These are phyloP conservation scores for cattle (Bos taurus) DNA, from an alignment of 2,113 vertebrate species.

Conservation along the genomic window ARS-UCD2.0 NC_037346.1:29842501-29843000, in stretches of 20 bases:
- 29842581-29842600: not conserved
- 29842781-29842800: not conserved
- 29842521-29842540: not conserved
- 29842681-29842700: not conserved
- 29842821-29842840: not conserved
- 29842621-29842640: not conserved
- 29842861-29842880: not conserved
- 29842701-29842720: not conserved
- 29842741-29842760: not conserved
- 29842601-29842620: not conserved
- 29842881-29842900: slow-evolving; percentile 36
- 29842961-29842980: slow-evolving; percentile 11
- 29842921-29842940: slow-evolving; percentile 31
- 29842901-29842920: slow-evolving; percentile 33
- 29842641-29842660: not conserved
- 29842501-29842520: not conserved
- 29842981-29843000: not conserved
- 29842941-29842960: not conserved
- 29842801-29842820: not conserved
- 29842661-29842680: not conserved
- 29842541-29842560: not conserved
- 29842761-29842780: not conserved
- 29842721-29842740: not conserved
- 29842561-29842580: not conserved
- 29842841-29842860: not conserved